These are phyloP conservation scores for Rhyzopertha dominica DNA, from an alignment of 1,140 invertebrate species.

Conservation along the genomic window DNA sequence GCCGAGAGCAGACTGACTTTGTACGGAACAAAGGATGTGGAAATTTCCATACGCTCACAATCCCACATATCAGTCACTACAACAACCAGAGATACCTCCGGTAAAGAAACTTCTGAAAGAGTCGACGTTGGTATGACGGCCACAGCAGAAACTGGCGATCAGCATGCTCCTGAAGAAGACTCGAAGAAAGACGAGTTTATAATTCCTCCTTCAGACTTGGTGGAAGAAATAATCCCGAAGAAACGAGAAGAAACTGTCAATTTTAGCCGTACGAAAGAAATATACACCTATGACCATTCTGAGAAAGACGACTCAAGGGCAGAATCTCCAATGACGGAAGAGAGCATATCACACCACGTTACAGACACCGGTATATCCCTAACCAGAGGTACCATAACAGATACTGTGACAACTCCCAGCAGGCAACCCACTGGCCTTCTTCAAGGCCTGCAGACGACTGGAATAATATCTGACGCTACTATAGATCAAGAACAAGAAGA, in stretches of 20 bases:
- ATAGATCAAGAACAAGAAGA: constrained; percentile 48
- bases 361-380: constrained; percentile 52
- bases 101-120: constrained; percentile 46
- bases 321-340: constrained; percentile 47
- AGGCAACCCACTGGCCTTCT: constrained; percentile 36
- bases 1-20: constrained; percentile 50
- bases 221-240: constrained; percentile 33
- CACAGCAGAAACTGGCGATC: constrained; percentile 33
- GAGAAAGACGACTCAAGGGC: constrained; percentile 35
- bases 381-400: constrained; percentile 47
- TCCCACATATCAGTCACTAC: constrained; percentile 51
- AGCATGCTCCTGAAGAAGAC: constrained; percentile 11
- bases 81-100: constrained; percentile 34
- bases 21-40: constrained; percentile 47
- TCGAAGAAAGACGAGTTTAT: constrained; percentile 33
- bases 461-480: constrained; percentile 48
- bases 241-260: constrained; percentile 50
- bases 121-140: constrained; percentile 46
- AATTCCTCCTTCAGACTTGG: constrained; percentile 35
- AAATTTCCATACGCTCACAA: constrained; percentile 51
- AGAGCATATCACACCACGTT: constrained; percentile 49
- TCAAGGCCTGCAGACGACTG: constrained; percentile 41
- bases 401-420: constrained; percentile 47
- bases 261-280: constrained; percentile 48
- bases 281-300: constrained; percentile 47